Evolutionary conservation across 2,797 vertebrate species (phyloP), one percentile per base, ranked within the genome.

Genomic region (Rhinophrynus dorsalis): DNA sequence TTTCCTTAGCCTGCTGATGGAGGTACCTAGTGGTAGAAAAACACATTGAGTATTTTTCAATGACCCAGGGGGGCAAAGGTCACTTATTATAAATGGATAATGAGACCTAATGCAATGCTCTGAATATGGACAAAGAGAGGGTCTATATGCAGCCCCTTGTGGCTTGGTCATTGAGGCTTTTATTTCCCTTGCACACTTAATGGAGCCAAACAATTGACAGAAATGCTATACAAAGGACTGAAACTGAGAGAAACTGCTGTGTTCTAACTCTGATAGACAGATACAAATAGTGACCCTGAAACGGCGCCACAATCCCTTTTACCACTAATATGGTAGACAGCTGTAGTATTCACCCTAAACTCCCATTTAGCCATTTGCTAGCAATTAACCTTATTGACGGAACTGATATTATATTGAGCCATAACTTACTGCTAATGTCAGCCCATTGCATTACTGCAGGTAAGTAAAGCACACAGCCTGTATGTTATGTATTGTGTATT

Each of bases 1-100:
- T 90, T 88, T 78, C 42, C 55, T 27, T 79, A 10, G 76, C 80
- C 83, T 85, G 81, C 86, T 84, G 81, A 90, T 82, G 85, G 87
- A 88, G 86, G 83, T 84, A 79, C 86, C 86, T 82, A 86, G 81
- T 86, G 86, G 87, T 89, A 88, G 76, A 83, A 87, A 89, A 92
- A 89, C 89, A 91, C 88, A 88, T 76, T 84, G 82, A 88, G 88
- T 89, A 92, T 87, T 92, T 90, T 92, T 87, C 91, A 87, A 78
- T 86, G 92, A 93, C 91, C 91, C 82, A 79, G 78, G 75, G 91
- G 40, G 85, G 82, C 84, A 89, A 86, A 90, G 88, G 78, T 93
- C 91, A 90, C 88, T 89, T 90, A 89, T 89, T 91, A 91, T 89
- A 90, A 90, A 83, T 90, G 92, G 93, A 94, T 95, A 95, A 95